These are phyloP conservation scores for Ceraclea dissimilis DNA, from an alignment of 2,888 invertebrate genomes.

Conservation along the genomic window DNA sequence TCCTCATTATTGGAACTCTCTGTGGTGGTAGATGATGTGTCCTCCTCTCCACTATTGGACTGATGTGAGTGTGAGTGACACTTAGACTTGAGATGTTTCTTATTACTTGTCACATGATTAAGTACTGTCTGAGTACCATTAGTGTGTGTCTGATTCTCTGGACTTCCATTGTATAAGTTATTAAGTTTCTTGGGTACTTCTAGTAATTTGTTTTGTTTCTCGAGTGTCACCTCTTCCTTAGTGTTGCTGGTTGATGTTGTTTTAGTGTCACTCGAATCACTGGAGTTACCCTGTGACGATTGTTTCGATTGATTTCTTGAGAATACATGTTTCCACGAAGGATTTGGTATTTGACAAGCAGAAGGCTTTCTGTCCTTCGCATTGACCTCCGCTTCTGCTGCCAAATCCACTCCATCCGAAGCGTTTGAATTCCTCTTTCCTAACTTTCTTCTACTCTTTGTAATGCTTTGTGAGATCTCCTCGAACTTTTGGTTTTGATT, in stretches of 20 bases:
- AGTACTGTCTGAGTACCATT: not conserved
- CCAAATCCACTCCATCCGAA: slow-evolving; percentile 14
- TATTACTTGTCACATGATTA: slow-evolving; percentile 16
- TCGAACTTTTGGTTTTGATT: slow-evolving; percentile 21
- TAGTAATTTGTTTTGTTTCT: slow-evolving; percentile 20
- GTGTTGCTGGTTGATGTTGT: slow-evolving; percentile 7
- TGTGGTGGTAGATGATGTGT: slow-evolving; percentile 63
- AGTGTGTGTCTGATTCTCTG: slow-evolving; percentile 31
- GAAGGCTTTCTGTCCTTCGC: slow-evolving; percentile 27
- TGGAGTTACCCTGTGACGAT: slow-evolving; percentile 17
- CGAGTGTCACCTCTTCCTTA: slow-evolving; percentile 12
- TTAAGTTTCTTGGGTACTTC: slow-evolving; percentile 22
- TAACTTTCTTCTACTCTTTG: slow-evolving; percentile 20
- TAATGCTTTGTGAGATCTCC: slow-evolving; percentile 18
- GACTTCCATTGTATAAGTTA: slow-evolving; percentile 29
- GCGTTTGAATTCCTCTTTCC: slow-evolving; percentile 21
- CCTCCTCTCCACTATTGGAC: slow-evolving; percentile 48
- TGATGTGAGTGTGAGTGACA: slow-evolving; percentile 26
- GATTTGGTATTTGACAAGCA: slow-evolving; percentile 14
- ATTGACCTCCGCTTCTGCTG: slow-evolving; percentile 19
- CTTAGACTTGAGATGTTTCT: slow-evolving; percentile 29
- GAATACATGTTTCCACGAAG: slow-evolving; percentile 19
- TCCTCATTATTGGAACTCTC: slow-evolving; percentile 61
- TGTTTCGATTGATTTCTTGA: slow-evolving; percentile 16
- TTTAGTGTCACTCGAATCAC: slow-evolving; percentile 17